Evolutionary conservation across 1,140 invertebrate genomes (phyloP).

Genomic region (Gryllus bimaculatus): DNA sequence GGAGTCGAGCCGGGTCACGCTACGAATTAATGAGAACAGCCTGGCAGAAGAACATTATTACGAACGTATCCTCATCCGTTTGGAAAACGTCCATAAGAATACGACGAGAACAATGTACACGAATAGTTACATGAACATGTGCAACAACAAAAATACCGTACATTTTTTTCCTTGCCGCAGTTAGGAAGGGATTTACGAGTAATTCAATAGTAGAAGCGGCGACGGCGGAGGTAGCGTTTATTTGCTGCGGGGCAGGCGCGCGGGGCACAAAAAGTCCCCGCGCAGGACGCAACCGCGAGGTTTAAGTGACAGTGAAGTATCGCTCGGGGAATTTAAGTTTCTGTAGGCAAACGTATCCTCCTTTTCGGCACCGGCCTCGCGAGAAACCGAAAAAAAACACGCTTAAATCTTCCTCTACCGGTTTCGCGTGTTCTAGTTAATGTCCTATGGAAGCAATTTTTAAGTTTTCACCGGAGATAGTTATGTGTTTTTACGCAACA

Average conservation of each 20-base stretch:
- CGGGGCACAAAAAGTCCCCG: not conserved
- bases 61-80: too few species aligned
- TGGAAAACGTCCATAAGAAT: too few species aligned
- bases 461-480: too few species aligned
- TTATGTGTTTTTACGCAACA: too few species aligned
- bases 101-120: not conserved
- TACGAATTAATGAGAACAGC: not conserved
- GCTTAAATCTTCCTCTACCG: not conserved
- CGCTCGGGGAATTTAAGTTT: too few species aligned
- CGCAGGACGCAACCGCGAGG: too few species aligned
- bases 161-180: not conserved
- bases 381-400: not conserved
- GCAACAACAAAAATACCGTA: not conserved
- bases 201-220: not conserved
- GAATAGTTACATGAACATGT: not conserved
- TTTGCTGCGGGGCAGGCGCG: not conserved
- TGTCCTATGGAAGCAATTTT: too few species aligned
- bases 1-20: not conserved
- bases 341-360: not conserved
- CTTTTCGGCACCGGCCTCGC: not conserved
- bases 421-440: not conserved
- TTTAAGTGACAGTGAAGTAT: not conserved
- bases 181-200: not conserved
- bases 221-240: not conserved
- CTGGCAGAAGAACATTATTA: too few species aligned